Conservation (phyloP, 2,888 invertebrate species). For the Eupeodes latifasciatus region DNA sequence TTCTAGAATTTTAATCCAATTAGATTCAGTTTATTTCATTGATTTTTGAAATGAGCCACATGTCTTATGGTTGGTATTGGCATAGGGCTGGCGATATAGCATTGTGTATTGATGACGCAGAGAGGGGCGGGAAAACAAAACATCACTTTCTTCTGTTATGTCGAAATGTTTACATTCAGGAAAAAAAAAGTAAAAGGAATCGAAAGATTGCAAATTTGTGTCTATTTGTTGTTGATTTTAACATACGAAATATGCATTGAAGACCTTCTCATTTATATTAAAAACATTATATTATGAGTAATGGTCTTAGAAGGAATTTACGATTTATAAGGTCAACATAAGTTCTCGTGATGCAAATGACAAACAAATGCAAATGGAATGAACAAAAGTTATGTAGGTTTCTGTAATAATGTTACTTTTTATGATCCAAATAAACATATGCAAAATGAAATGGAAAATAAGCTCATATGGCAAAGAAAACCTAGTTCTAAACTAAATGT, state of each 20-base stretch:
- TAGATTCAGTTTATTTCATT: constrained; percentile 64
- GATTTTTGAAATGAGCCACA: constrained; percentile 49
- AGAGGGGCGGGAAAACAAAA: neutral
- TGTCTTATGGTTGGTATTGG: neutral
- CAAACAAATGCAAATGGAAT: constrained; percentile 8
- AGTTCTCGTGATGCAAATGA: neutral
- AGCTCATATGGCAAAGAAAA: neutral
- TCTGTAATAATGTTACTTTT: neutral
- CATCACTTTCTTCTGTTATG: constrained; percentile 29
- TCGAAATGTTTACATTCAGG: constrained; percentile 51
- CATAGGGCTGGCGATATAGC: neutral
- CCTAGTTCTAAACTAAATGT: too few relatives aligned
- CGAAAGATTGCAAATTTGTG: constrained; percentile 12
- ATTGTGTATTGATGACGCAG: neutral
- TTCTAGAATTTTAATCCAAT: constrained; percentile 72
- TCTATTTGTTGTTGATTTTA: constrained; percentile 21
- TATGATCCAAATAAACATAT: neutral
- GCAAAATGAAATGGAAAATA: neutral
- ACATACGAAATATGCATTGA: constrained; percentile 33
- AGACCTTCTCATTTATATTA: constrained; percentile 34
- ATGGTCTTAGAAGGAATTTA: constrained; percentile 27
- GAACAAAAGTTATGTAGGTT: constrained; percentile 13
- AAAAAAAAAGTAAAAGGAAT: constrained; percentile 38
- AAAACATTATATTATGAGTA: constrained; percentile 1
- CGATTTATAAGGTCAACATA: constrained; percentile 52